Conservation (phyloP, 2,888 invertebrate species). For the Leptinotarsa rubiginosa region DNA sequence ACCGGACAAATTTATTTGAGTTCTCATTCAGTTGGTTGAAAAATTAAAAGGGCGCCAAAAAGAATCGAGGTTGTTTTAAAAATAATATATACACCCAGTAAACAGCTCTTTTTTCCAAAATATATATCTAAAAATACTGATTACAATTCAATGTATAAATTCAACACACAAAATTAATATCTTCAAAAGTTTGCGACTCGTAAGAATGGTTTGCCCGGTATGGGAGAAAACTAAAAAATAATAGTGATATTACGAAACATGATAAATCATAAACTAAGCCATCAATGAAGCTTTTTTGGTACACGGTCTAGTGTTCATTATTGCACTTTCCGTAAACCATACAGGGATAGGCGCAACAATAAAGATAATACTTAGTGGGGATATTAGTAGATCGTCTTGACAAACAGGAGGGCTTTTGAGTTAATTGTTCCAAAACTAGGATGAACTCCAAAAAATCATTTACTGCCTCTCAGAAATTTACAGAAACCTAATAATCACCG, state of each 20-base stretch:
- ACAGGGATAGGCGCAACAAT: conserved; percentile 56
- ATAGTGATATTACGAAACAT: conserved; percentile 30
- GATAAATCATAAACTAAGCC: conserved; percentile 48
- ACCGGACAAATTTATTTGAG: conserved; percentile 14
- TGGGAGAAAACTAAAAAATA: background rate
- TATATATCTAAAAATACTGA: background rate
- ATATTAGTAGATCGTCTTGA: background rate
- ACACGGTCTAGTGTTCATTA: conserved; percentile 54
- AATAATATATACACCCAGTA: no score
- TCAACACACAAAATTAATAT: background rate
- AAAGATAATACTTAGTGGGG: conserved; percentile 13
- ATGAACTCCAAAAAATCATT: background rate
- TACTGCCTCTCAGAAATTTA: background rate
- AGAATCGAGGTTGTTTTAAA: no score
- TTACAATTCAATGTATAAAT: background rate
- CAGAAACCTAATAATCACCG: no score
- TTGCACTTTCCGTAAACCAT: conserved; percentile 53
- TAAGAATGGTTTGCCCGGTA: background rate
- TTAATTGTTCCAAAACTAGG: no score
- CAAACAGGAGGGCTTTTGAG: conserved; percentile 6
- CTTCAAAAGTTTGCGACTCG: no score
- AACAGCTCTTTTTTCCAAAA: background rate
- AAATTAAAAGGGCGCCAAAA: no score
- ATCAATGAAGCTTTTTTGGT: conserved; percentile 51
- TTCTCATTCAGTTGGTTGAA: background rate